A percentile compares a stretch with the other conserved stretches of the same genome.
Conservation (phyloP, 2,888 invertebrate species). For the Neocrepidodera transversa region DNA sequence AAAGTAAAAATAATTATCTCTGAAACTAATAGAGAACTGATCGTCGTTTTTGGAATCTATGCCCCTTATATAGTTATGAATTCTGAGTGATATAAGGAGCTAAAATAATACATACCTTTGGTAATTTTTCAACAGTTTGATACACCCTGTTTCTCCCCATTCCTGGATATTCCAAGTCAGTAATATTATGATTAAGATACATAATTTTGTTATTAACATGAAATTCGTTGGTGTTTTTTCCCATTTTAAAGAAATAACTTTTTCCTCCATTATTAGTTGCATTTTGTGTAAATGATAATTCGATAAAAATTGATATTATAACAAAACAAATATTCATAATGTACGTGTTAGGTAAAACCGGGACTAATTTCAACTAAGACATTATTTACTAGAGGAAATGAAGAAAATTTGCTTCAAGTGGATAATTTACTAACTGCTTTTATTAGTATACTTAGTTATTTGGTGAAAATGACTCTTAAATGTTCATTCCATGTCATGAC, state of each 20-base stretch:
- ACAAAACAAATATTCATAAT: neutral
- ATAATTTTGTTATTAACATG: constrained; percentile 47
- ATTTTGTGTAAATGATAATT: constrained; percentile 11
- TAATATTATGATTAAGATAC: constrained; percentile 45
- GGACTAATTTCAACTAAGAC: neutral
- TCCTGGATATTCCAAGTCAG: constrained; percentile 39
- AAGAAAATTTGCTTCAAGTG: constrained; percentile 15
- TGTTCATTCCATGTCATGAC: neutral
- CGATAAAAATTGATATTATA: constrained; percentile 10
- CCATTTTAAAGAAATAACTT: constrained; percentile 51
- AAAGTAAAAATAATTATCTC: too few relatives aligned
- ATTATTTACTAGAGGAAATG: neutral
- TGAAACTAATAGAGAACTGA: too few relatives aligned
- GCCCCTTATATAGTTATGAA: too few relatives aligned
- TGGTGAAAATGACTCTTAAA: neutral
- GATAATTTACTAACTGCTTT: constrained; percentile 10
- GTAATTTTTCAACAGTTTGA: constrained; percentile 6
- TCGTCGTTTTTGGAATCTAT: too few relatives aligned
- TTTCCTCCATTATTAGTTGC: constrained; percentile 18
- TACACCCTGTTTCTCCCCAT: constrained; percentile 12
- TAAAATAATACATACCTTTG: constrained; percentile 24
- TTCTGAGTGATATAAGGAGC: too few relatives aligned
- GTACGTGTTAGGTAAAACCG: neutral
- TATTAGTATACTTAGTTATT: constrained; percentile 1
- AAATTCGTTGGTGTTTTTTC: constrained; percentile 48